A percentile compares a stretch with the other conserved stretches of the same genome.
These are phyloP conservation scores for Tridacna crocea DNA, from an alignment of 2,888 invertebrate species.

Conservation along the genomic window DNA sequence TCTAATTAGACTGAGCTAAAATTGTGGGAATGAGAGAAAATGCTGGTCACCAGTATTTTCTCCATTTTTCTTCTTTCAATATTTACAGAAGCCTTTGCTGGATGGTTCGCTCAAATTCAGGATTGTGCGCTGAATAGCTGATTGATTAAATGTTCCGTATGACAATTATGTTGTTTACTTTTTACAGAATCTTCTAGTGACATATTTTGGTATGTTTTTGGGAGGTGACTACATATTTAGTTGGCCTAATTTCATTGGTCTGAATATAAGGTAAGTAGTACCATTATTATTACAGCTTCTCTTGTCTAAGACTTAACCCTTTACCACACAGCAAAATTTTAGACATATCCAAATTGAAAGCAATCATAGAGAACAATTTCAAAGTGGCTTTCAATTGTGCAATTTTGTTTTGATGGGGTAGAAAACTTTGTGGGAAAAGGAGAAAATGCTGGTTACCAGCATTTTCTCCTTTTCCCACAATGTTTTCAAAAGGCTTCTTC, in stretches of 20 bases:
- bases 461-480: too few relatives aligned
- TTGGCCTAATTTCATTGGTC: slow-evolving; percentile 96
- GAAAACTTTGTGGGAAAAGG: too few relatives aligned
- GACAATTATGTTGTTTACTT: neutral
- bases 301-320: neutral
- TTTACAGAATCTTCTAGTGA: slow-evolving; percentile 94
- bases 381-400: neutral
- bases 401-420: neutral
- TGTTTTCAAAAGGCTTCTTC: too few relatives aligned
- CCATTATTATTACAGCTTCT: neutral
- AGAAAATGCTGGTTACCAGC: too few relatives aligned
- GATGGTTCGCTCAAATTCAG: too few relatives aligned
- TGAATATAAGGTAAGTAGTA: slow-evolving; percentile 91
- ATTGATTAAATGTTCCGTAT: too few relatives aligned
- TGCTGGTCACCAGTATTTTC: neutral
- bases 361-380: neutral
- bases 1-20: too few relatives aligned
- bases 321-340: too few relatives aligned
- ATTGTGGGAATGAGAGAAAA: neutral
- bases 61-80: too few relatives aligned
- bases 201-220: slow-evolving; percentile 98
- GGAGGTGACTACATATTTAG: slow-evolving; percentile 99
- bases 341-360: too few relatives aligned
- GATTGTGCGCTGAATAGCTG: too few relatives aligned
- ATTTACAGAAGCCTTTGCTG: too few relatives aligned